These are phyloP conservation scores for Calliphora vicina DNA, from an alignment of 1,140 invertebrate species.

Conservation along the genomic window DNA sequence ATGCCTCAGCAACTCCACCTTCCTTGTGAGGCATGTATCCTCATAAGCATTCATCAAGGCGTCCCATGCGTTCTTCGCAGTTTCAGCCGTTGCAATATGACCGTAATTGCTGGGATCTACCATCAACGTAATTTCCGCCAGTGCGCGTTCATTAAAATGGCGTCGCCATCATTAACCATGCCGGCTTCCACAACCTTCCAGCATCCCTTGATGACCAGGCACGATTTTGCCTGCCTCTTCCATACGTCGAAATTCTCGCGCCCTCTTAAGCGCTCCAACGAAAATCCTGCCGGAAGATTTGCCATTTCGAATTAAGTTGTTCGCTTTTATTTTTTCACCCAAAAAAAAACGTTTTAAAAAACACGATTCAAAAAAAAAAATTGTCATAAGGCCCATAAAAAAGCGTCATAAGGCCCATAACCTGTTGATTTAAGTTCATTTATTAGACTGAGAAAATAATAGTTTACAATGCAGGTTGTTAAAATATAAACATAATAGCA, in stretches of 20 bases:
- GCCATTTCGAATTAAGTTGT: no score
- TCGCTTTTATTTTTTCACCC: no score
- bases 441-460: no score
- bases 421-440: no score
- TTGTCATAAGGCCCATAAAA: no score
- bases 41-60: slow-evolving; percentile 45
- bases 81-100: slow-evolving; percentile 17
- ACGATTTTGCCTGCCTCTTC: slow-evolving; percentile 16
- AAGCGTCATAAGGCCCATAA: no score
- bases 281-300: neutral
- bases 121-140: slow-evolving; percentile 35
- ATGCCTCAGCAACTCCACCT: slow-evolving; percentile 47
- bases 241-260: slow-evolving; percentile 35
- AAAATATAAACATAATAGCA: no score
- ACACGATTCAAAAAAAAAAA: no score
- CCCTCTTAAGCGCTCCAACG: slow-evolving; percentile 25
- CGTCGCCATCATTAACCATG: neutral
- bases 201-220: slow-evolving; percentile 21
- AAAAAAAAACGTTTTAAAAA: no score
- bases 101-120: slow-evolving; percentile 23
- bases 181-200: slow-evolving; percentile 12
- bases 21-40: slow-evolving; percentile 46
- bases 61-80: slow-evolving; percentile 49
- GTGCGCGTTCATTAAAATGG: neutral
- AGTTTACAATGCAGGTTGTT: no score